phyloP scores from a whole-genome alignment of 2,888 invertebrate genomes.

The Coecobrya sp. region DNA sequence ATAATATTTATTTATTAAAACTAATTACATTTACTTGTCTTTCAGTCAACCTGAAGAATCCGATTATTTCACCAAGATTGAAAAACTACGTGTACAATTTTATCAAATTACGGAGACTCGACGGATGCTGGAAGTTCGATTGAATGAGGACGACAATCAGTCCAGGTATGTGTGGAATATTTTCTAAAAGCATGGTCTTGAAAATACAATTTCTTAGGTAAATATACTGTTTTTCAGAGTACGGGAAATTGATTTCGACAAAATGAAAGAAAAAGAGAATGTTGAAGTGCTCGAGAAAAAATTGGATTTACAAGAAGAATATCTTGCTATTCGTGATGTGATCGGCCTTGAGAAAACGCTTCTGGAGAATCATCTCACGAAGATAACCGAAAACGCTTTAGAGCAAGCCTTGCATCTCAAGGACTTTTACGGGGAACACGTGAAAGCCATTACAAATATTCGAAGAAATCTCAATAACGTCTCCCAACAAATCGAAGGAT shows the following conservation, averaged over 20 bases:
- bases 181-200: too few species aligned
- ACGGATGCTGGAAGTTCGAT: slow-evolving; percentile 78
- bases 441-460: slow-evolving; percentile 79
- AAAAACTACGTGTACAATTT: slow-evolving; percentile 80
- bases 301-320: slow-evolving; percentile 81
- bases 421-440: slow-evolving; percentile 81
- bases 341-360: slow-evolving; percentile 83
- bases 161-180: slow-evolving; percentile 48
- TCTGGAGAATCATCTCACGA: slow-evolving; percentile 83
- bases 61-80: slow-evolving; percentile 78
- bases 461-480: slow-evolving; percentile 80
- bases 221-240: slow-evolving; percentile 70
- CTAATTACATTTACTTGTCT: neutral
- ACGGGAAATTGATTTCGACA: slow-evolving; percentile 83
- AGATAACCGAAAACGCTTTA: slow-evolving; percentile 82
- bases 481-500: slow-evolving; percentile 83
- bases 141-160: slow-evolving; percentile 84
- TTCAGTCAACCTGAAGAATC: slow-evolving; percentile 84
- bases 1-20: too few species aligned
- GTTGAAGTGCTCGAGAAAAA: slow-evolving; percentile 78
- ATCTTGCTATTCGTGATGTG: slow-evolving; percentile 81
- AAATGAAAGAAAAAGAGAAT: slow-evolving; percentile 83
- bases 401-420: slow-evolving; percentile 83
- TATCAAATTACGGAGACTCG: slow-evolving; percentile 79
- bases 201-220: too few species aligned